Evolutionary conservation across 2,113 vertebrate genomes (phyloP).

Genomic region (Alectura lathami): DNA sequence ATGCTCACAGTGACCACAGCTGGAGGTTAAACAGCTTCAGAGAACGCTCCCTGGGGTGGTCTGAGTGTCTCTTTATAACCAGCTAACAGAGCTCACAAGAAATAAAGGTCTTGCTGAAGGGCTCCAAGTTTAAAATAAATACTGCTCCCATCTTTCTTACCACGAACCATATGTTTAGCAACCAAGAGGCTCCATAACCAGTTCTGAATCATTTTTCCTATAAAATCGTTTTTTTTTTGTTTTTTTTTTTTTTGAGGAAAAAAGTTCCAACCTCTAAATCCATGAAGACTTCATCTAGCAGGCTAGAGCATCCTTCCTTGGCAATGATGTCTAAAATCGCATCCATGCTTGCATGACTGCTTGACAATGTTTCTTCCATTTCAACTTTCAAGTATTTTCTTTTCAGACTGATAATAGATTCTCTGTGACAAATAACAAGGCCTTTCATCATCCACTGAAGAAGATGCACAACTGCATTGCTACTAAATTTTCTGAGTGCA

Average conservation of each 20-base stretch:
- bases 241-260: not conserved
- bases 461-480: not conserved
- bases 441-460: not conserved
- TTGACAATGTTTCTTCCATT: slow-evolving; percentile 66
- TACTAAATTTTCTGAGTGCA: not conserved
- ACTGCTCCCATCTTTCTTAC: not conserved
- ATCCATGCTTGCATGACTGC: slow-evolving; percentile 85
- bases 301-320: slow-evolving; percentile 91
- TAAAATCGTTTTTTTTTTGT: not conserved
- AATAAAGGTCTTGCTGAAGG: not conserved
- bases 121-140: not conserved
- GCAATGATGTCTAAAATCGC: slow-evolving; percentile 86
- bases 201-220: not conserved
- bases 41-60: not conserved
- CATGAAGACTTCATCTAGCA: slow-evolving; percentile 95
- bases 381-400: slow-evolving; percentile 89
- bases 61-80: not conserved
- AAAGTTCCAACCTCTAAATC: slow-evolving; percentile 88
- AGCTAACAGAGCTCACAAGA: not conserved
- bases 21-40: not conserved
- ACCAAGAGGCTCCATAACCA: not conserved
- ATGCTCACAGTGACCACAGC: not conserved
- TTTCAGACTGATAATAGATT: slow-evolving; percentile 94
- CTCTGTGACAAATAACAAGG: slow-evolving; percentile 75
- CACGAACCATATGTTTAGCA: not conserved